These are phyloP conservation scores for Fregetta grallaria DNA, from an alignment of 2,113 vertebrate species.

Conservation along the genomic window DNA sequence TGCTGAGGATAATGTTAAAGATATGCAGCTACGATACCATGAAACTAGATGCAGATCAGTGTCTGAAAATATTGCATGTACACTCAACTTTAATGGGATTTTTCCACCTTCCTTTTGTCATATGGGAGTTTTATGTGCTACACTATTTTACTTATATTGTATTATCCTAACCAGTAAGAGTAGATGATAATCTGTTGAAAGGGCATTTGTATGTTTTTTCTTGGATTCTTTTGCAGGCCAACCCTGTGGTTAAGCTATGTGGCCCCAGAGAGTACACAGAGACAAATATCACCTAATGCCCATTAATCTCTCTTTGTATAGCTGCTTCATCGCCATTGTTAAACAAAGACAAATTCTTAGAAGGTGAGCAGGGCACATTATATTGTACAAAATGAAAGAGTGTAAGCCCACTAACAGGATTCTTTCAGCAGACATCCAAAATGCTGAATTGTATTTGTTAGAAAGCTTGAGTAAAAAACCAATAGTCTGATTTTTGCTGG, in stretches of 20 bases:
- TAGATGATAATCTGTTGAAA: not conserved
- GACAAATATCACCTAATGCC: not conserved
- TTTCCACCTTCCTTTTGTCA: not conserved
- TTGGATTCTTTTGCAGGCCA: not conserved
- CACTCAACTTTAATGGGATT: not conserved
- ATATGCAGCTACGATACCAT: not conserved
- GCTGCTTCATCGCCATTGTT: not conserved
- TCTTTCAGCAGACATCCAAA: not conserved
- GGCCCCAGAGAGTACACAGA: not conserved
- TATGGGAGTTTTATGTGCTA: not conserved
- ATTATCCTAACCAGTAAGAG: not conserved
- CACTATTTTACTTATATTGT: not conserved
- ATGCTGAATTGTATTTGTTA: not conserved
- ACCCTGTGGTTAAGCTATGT: not conserved
- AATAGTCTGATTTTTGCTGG: not conserved
- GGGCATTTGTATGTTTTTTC: not conserved
- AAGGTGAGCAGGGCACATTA: not conserved
- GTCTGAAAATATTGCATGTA: not conserved
- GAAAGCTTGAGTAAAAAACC: not conserved
- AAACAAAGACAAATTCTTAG: not conserved
- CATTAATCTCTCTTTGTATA: not conserved
- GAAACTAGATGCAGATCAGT: not conserved
- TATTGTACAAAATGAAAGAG: not conserved
- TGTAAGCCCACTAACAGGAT: not conserved
- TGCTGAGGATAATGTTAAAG: not conserved